These are phyloP conservation scores for Poicephalus meyeri DNA, from an alignment of 2,113 vertebrate species.

Conservation along the genomic window DNA sequence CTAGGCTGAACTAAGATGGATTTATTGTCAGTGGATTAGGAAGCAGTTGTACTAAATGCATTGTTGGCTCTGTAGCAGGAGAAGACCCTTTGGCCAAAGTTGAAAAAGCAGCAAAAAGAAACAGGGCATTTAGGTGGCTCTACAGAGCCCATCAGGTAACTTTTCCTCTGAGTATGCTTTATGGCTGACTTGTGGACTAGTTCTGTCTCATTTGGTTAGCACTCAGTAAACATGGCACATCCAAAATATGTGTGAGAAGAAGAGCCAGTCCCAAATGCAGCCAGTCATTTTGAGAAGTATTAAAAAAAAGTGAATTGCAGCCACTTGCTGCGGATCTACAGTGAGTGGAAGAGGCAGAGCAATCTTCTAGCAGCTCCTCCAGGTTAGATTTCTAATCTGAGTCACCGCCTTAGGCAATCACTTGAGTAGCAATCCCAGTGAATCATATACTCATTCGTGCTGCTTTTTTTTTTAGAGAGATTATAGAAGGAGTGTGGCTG, in stretches of 20 bases:
- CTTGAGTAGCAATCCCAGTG: neutral
- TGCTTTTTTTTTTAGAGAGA: neutral
- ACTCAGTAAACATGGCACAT: neutral
- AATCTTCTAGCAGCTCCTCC: neutral
- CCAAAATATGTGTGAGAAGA: neutral
- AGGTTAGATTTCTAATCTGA: neutral
- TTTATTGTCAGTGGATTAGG: neutral
- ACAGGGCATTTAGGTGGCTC: neutral
- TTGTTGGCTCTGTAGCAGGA: fast-evolving
- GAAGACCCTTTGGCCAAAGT: neutral
- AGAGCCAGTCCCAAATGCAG: neutral
- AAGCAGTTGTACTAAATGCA: neutral
- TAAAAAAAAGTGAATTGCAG: neutral
- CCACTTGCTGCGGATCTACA: neutral
- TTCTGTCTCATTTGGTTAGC: neutral
- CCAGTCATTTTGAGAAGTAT: neutral
- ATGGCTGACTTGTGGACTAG: neutral
- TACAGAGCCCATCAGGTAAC: neutral
- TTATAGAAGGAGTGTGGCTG: neutral
- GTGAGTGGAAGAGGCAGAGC: neutral
- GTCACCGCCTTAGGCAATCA: neutral
- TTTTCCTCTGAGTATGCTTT: neutral
- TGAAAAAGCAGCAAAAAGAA: neutral
- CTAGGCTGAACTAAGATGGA: neutral
- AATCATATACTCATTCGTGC: neutral